phyloP scores from a whole-genome alignment of 1,140 invertebrate genomes.

The Leptinotarsa defecta region DNA sequence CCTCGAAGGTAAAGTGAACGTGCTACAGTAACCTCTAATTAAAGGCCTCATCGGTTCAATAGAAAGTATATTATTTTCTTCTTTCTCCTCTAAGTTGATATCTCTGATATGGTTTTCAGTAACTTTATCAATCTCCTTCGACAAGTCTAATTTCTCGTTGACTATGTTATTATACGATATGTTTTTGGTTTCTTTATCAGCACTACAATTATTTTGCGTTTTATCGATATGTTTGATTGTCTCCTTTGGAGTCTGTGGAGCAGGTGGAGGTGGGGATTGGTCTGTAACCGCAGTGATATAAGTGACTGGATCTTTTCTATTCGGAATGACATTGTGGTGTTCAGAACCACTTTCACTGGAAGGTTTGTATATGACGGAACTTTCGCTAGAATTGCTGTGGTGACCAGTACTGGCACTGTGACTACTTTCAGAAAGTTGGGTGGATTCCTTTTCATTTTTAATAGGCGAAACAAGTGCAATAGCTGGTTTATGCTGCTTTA shows the following conservation, averaged over 20 bases:
- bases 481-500: slow-evolving; percentile 59
- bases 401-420: slow-evolving; percentile 58
- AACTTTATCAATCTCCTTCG: slow-evolving; percentile 27
- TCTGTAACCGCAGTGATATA: slow-evolving; percentile 27
- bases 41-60: slow-evolving; percentile 93
- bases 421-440: slow-evolving; percentile 45
- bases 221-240: slow-evolving; percentile 21
- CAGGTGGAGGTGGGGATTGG: slow-evolving; percentile 21
- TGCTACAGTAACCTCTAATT: slow-evolving; percentile 77
- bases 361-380: slow-evolving; percentile 70
- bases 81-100: slow-evolving; percentile 41
- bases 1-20: slow-evolving; percentile 67
- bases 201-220: slow-evolving; percentile 10
- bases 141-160: slow-evolving; percentile 21
- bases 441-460: slow-evolving; percentile 53
- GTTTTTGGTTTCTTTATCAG: slow-evolving; percentile 23
- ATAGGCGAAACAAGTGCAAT: slow-evolving; percentile 79
- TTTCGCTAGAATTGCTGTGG: slow-evolving; percentile 66
- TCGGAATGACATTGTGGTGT: slow-evolving; percentile 58
- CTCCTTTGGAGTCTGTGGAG: slow-evolving; percentile 33
- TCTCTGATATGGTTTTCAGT: slow-evolving; percentile 34
- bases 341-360: slow-evolving; percentile 70
- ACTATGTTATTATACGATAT: slow-evolving; percentile 8
- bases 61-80: slow-evolving; percentile 78
- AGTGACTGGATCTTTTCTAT: slow-evolving; percentile 45